Evolutionary conservation across 1,140 invertebrate genomes (phyloP), one percentile per base, ranked within the genome.

Genomic region (Eriosoma lanigerum): DNA sequence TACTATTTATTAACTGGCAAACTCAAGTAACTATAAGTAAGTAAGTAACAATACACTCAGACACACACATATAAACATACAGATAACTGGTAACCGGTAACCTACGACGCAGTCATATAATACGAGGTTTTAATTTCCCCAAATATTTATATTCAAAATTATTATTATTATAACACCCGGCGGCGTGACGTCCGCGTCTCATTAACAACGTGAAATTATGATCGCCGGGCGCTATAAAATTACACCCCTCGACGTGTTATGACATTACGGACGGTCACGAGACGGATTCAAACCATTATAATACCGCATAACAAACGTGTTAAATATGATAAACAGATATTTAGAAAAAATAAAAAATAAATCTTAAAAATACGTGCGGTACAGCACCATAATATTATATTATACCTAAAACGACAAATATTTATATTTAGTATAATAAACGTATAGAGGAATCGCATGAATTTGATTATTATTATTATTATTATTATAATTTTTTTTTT

Each of bases 181-280:
- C 26, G 68, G 64, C 50, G 8, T 38, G 17, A 52, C 50, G 32
- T 17, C 12, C n/a, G 73, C n/a, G 73, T 56, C 50, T 76, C 50
- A 38, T 76, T 76, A 76, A 76, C 29, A 76, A 60, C 29, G 29
- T 76, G 15, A 58, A 76, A 58, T 76, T 76, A 76, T 76, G 17
- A 58, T 54, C 19, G 19, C 21, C 54, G n/a, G 73, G 50, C 8
- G 5, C 50, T 15, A 76, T 76, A 76, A 76, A 56, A 76, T 58
- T 68, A 68, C 66, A 68, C 44, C 66, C 66, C 44, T 48, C 21
- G 66, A 68, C 66, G 21, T 48, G 66, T 68, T 68, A 17, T 68
- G 66, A 68, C 66, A 13, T 48, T 24, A 6, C n/a, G 21, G 17
- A 48, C 44, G 19, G 32, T 32, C 2, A 10, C 5, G 29, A 64